Percentiles rank a stretch among this genome's conserved stretches.
Conservation (phyloP, 2,797 vertebrate genomes). For the Cryptoprocta ferox region DNA sequence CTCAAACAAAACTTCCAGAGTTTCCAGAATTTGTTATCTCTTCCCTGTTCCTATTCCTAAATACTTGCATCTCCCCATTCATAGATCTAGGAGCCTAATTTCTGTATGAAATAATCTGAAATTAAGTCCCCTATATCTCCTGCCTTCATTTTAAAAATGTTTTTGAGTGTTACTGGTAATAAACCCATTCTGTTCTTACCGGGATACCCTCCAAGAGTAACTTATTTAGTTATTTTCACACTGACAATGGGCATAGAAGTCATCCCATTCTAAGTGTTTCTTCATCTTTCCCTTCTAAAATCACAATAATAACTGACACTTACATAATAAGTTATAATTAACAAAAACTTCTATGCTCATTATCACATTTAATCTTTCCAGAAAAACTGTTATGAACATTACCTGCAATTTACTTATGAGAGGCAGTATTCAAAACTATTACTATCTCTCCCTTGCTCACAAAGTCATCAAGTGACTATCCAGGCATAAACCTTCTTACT, state of each 20-base stretch:
- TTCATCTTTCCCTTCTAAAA: background rate
- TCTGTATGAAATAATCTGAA: background rate
- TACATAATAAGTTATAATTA: conserved; percentile 2
- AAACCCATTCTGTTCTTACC: background rate
- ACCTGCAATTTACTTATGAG: background rate
- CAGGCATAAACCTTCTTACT: background rate
- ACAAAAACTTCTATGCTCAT: background rate
- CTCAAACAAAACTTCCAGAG: background rate
- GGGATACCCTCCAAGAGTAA: background rate
- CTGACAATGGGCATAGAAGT: background rate
- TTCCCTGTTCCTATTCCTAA: background rate
- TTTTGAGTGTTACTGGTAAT: background rate
- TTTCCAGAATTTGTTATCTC: background rate
- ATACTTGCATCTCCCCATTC: background rate
- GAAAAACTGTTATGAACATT: background rate
- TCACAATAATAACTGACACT: background rate
- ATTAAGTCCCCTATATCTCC: background rate
- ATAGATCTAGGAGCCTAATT: background rate
- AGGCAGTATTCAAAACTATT: background rate
- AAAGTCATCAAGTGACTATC: background rate
- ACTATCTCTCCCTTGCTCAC: background rate
- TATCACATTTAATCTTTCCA: background rate
- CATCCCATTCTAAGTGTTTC: background rate
- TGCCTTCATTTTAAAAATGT: background rate
- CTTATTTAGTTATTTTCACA: conserved; percentile 1